Evolutionary conservation across 2,797 vertebrate species (phyloP).

Genomic region (Sebastolobus altivelis): DNA sequence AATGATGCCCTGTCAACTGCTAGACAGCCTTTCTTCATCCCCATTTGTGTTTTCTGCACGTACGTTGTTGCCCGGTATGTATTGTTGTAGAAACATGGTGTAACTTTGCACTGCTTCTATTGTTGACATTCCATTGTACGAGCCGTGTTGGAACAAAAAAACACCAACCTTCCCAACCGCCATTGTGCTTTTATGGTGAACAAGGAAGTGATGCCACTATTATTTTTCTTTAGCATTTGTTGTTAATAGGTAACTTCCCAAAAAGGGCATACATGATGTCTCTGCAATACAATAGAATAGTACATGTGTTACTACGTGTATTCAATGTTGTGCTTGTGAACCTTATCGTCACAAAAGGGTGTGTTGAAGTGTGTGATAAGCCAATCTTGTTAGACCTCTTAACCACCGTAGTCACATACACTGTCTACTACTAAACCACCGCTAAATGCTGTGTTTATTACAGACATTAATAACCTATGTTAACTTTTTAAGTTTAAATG

Average conservation of each 20-base stretch:
- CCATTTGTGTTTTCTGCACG: neutral
- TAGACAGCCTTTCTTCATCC: neutral
- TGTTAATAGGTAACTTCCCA: neutral
- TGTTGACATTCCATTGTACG: neutral
- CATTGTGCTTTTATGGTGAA: neutral
- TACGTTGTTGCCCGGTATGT: neutral
- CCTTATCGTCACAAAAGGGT: neutral
- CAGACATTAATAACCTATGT: neutral
- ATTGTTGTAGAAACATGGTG: neutral
- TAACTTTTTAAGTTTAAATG: neutral
- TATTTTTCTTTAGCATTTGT: neutral
- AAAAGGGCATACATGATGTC: neutral
- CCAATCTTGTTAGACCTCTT: neutral
- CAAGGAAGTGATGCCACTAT: neutral
- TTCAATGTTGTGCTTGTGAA: neutral
- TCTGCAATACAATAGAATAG: neutral
- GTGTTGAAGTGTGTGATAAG: neutral
- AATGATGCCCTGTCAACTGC: neutral
- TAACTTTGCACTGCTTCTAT: neutral
- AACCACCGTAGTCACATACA: neutral
- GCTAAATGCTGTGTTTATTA: neutral
- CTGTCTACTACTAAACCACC: neutral
- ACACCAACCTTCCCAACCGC: neutral
- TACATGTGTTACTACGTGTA: neutral
- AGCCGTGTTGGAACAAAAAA: neutral